Conservation (phyloP, 2,888 invertebrate genomes). For the Euzetes globulus region DNA sequence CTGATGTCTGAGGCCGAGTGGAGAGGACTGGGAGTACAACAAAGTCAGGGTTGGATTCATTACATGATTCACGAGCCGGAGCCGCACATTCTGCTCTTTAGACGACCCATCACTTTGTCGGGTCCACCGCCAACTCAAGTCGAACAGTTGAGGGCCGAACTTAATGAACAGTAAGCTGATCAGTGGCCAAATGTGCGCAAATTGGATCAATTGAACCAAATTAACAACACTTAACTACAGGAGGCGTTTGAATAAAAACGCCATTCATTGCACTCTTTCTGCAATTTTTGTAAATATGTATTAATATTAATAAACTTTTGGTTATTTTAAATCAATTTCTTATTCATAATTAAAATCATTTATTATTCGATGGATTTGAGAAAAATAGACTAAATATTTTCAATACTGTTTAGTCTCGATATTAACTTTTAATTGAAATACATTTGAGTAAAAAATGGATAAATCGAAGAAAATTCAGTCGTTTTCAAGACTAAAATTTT, state of each 20-base stretch:
- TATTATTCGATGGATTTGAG: not conserved
- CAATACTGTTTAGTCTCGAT: not conserved
- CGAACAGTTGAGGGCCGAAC: conserved; percentile 41
- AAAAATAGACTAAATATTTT: not conserved
- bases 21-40: conserved; percentile 88
- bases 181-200: not conserved
- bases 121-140: conserved; percentile 40
- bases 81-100: conserved; percentile 79
- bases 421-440: not conserved
- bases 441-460: too few relatives aligned
- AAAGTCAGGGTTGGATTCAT: conserved; percentile 93
- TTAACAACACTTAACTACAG: not conserved
- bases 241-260: too few relatives aligned
- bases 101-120: conserved; percentile 40
- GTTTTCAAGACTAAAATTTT: conserved; percentile 30
- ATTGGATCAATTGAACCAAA: not conserved
- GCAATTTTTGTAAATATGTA: conserved; percentile 10
- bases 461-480: too few relatives aligned
- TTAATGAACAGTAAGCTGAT: conserved; percentile 10
- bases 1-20: conserved; percentile 90
- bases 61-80: conserved; percentile 95
- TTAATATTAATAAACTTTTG: not conserved
- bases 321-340: not conserved
- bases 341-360: not conserved
- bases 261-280: not conserved